Percentiles rank a stretch among this genome's conserved stretches.
These are phyloP conservation scores for Odiellus spinosus DNA, from an alignment of 2,888 invertebrate species.

Conservation along the genomic window DNA sequence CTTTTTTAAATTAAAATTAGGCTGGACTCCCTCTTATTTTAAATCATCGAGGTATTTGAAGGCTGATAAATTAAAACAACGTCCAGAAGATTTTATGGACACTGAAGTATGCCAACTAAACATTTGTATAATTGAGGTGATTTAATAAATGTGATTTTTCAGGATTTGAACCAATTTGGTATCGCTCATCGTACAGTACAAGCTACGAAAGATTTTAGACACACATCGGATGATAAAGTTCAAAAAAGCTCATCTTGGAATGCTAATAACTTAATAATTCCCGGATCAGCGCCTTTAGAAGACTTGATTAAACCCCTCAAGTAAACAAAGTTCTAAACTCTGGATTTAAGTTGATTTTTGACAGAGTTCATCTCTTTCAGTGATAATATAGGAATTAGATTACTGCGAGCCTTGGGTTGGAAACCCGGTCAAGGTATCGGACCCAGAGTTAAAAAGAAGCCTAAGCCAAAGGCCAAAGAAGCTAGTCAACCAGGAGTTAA, in stretches of 20 bases:
- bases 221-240: constrained; percentile 1
- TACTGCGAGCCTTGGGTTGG: constrained; percentile 85
- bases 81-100: constrained; percentile 94
- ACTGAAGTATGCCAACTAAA: constrained; percentile 46
- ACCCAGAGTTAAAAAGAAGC: constrained; percentile 11
- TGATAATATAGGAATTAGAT: constrained; percentile 69
- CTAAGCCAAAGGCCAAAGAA: constrained; percentile 3
- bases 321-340: constrained; percentile 26
- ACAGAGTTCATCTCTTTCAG: constrained; percentile 39
- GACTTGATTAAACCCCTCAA: constrained; percentile 48
- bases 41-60: constrained; percentile 69
- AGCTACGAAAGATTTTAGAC: constrained; percentile 55
- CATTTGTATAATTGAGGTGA: not conserved
- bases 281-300: constrained; percentile 50
- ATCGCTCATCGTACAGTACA: constrained; percentile 77
- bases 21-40: constrained; percentile 80
- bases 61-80: constrained; percentile 39
- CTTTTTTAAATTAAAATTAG: constrained; percentile 31
- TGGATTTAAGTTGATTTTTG: constrained; percentile 1
- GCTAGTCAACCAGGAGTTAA: constrained; percentile 23
- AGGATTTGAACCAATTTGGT: constrained; percentile 81
- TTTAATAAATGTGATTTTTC: not conserved
- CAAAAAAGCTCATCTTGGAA: constrained; percentile 27
- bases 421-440: constrained; percentile 60
- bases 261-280: constrained; percentile 27